A percentile compares a stretch with the other conserved stretches of the same genome.
Evolutionary conservation across 2,888 invertebrate genomes (phyloP).

Genomic region (Oxycera nigricornis): DNA sequence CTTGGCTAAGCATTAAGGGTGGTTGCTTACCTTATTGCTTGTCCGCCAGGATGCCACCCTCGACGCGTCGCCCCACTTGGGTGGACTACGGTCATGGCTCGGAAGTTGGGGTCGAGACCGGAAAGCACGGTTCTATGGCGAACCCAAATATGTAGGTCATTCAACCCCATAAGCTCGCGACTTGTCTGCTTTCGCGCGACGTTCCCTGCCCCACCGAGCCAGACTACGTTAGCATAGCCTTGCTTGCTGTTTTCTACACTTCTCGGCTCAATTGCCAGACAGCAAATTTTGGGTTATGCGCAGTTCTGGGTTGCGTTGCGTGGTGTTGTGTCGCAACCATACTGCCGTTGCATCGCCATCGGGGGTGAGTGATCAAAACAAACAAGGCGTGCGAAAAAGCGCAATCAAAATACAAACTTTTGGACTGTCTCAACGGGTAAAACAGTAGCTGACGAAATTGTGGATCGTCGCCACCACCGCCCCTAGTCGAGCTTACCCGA

Average conservation of each 20-base stretch:
- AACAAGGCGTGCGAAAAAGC: conserved; percentile 22
- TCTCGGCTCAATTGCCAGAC: conserved; percentile 37
- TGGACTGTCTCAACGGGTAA: not conserved
- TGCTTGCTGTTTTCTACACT: conserved; percentile 17
- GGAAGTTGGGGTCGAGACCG: not conserved
- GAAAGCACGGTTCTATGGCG: not conserved
- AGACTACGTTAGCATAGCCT: conserved; percentile 11
- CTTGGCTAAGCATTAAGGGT: not conserved
- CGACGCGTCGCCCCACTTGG: not conserved
- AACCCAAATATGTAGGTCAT: conserved; percentile 41
- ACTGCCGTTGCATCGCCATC: not conserved
- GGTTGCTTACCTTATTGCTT: not conserved
- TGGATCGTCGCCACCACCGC: not conserved
- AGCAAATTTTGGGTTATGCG: conserved; percentile 39
- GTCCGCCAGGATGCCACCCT: not conserved
- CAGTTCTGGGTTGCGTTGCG: conserved; percentile 32
- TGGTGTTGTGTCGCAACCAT: not conserved
- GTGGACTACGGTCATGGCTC: not conserved
- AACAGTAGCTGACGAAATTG: not conserved
- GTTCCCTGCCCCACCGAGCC: conserved; percentile 15
- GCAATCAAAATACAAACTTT: not conserved
- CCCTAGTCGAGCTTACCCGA: too few relatives aligned
- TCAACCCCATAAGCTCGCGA: conserved; percentile 37
- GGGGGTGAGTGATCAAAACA: conserved; percentile 6
- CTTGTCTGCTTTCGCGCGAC: not conserved